Conservation (phyloP, 2,797 vertebrate species). For the Mastacembelus armatus region DNA sequence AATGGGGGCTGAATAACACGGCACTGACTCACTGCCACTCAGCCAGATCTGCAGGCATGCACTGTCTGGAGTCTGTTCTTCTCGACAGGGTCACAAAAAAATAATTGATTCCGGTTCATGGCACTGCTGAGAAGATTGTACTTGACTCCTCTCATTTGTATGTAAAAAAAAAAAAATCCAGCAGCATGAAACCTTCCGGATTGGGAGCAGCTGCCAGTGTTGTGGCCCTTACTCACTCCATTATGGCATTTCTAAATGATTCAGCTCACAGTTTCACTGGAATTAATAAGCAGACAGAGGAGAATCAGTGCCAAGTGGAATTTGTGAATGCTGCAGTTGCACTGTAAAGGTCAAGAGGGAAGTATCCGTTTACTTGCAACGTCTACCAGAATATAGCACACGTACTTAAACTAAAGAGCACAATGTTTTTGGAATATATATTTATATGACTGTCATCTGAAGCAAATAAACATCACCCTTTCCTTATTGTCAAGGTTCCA, state of each 20-base stretch:
- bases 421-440: neutral
- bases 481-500: neutral
- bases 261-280: constrained; percentile 61
- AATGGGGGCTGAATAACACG: constrained; percentile 72
- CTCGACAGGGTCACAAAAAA: constrained; percentile 16
- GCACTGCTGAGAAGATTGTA: constrained; percentile 55
- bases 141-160: constrained; percentile 60
- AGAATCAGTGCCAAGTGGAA: constrained; percentile 50
- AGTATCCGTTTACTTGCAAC: constrained; percentile 17
- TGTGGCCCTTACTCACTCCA: constrained; percentile 46
- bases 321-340: constrained; percentile 58
- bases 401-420: too few species aligned
- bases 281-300: constrained; percentile 59
- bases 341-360: constrained; percentile 62
- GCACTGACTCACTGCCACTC: constrained; percentile 77
- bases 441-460: neutral
- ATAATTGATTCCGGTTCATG: constrained; percentile 62
- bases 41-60: constrained; percentile 61
- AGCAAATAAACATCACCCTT: neutral
- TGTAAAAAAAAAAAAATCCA: constrained; percentile 37
- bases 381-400: constrained; percentile 13
- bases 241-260: constrained; percentile 56
- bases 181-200: constrained; percentile 66
- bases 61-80: constrained; percentile 61
- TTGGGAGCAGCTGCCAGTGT: constrained; percentile 57